A percentile compares a stretch with the other conserved stretches of the same genome.
phyloP scores from a whole-genome alignment of 2,888 invertebrate genomes.

The Microctonus brassicae region DNA sequence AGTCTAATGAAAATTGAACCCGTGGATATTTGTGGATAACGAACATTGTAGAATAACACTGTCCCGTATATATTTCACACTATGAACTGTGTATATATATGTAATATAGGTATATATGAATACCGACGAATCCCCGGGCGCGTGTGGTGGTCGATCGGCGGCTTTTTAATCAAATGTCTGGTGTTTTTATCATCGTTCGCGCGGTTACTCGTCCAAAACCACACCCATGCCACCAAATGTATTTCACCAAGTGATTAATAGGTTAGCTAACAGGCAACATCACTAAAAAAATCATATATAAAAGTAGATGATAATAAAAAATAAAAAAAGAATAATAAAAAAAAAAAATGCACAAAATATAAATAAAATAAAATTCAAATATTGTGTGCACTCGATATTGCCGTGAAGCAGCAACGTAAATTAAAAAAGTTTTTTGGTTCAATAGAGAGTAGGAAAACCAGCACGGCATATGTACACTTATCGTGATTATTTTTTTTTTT shows the following conservation, averaged over 20 bases:
- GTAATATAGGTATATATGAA: not conserved
- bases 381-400: not conserved
- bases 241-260: constrained; percentile 20
- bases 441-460: not conserved
- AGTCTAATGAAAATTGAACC: constrained; percentile 22
- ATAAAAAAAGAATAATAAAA: not conserved
- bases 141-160: constrained; percentile 22
- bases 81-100: not conserved
- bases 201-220: constrained; percentile 15
- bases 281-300: constrained; percentile 14
- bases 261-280: constrained; percentile 3
- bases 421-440: not conserved
- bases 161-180: constrained; percentile 29
- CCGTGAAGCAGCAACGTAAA: not conserved
- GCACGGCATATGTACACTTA: too few species aligned
- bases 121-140: constrained; percentile 8
- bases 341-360: not conserved
- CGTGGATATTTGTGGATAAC: not conserved
- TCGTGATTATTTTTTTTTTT: too few species aligned
- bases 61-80: not conserved
- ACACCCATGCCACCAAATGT: constrained; percentile 16
- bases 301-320: not conserved
- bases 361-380: not conserved
- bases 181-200: constrained; percentile 27
- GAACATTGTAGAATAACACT: constrained; percentile 3